Percentiles rank a stretch among this genome's conserved stretches.
Conservation (phyloP, 2,888 invertebrate genomes). For the Blomia tropicalis region DNA sequence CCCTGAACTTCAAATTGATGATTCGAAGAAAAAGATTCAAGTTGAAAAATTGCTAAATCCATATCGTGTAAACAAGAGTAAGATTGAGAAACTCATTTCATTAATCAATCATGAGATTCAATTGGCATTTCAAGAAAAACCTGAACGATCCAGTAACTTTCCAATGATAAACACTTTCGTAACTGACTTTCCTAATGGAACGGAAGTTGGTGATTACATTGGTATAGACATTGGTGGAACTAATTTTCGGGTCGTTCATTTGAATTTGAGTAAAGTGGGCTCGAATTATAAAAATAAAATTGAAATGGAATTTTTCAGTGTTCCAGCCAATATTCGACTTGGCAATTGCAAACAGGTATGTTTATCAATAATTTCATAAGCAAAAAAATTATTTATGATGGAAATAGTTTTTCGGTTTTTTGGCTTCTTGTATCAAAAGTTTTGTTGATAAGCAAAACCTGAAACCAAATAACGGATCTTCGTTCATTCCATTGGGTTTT, state of each 20-base stretch:
- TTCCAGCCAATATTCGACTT: constrained; percentile 6
- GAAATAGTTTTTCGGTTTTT: constrained; percentile 48
- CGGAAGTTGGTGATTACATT: constrained; percentile 23
- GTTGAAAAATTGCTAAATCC: background rate
- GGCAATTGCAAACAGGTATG: constrained; percentile 13
- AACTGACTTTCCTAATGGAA: constrained; percentile 17
- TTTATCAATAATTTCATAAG: background rate
- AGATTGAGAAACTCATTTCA: background rate
- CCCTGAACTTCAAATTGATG: background rate
- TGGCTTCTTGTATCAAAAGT: constrained; percentile 50
- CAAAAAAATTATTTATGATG: background rate
- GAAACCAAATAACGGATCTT: background rate
- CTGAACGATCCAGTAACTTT: background rate
- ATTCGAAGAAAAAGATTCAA: background rate
- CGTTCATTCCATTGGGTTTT: constrained; percentile 49
- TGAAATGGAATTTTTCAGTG: constrained; percentile 15
- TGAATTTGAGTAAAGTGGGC: background rate
- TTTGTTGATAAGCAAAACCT: constrained; percentile 13
- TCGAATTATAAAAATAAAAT: background rate
- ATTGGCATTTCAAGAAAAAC: background rate
- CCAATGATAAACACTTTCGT: constrained; percentile 26
- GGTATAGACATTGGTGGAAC: constrained; percentile 24
- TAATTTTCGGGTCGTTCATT: constrained; percentile 21
- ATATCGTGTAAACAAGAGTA: background rate
- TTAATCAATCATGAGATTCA: background rate